Conservation (phyloP, 2,113 vertebrate genomes). For the Rhabdornis inornatus region DNA sequence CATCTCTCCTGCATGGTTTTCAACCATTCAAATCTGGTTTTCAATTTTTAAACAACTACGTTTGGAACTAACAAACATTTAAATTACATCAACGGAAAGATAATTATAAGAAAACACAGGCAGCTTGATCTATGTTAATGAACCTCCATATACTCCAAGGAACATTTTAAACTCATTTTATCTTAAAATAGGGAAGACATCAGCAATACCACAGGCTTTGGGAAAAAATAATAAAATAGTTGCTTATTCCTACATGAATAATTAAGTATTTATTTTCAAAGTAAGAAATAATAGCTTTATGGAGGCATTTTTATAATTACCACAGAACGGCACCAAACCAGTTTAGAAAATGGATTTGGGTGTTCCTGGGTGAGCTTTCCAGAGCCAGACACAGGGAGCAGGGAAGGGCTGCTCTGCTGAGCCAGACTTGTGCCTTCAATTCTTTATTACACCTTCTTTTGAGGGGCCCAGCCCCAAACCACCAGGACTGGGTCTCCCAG, state of each 20-base stretch:
- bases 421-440: fast-evolving
- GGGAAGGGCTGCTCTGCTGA: not conserved
- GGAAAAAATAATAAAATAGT: not conserved
- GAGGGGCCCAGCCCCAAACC: not conserved
- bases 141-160: not conserved
- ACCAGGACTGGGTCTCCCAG: not conserved
- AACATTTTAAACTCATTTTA: not conserved
- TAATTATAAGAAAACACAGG: not conserved
- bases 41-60: not conserved
- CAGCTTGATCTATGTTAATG: not conserved
- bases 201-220: not conserved
- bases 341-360: not conserved
- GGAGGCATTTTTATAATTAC: not conserved
- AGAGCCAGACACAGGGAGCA: not conserved
- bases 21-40: not conserved
- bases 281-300: not conserved
- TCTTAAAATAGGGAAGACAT: not conserved
- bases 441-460: not conserved
- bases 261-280: constrained; percentile 11
- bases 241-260: not conserved
- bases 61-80: not conserved
- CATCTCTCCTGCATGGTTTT: not conserved
- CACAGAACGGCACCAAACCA: not conserved
- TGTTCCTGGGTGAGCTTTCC: fast-evolving
- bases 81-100: not conserved